Evolutionary conservation across 2,797 vertebrate genomes (phyloP).

Genomic region (Syncerus caffer): DNA sequence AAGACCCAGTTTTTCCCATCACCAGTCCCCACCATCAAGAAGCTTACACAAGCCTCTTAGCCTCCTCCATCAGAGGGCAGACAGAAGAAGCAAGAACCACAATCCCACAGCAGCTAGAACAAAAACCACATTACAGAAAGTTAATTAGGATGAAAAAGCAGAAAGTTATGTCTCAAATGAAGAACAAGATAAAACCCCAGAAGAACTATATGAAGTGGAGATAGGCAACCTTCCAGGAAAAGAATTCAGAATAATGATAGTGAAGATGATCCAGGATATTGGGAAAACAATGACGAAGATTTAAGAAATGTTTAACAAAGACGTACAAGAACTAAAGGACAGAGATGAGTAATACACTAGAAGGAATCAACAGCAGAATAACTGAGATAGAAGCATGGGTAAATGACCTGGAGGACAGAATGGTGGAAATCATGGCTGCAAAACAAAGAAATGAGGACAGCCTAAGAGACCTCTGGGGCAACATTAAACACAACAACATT

Average conservation of each 20-base stretch:
- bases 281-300: background rate
- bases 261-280: background rate
- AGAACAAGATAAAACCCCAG: background rate
- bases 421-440: background rate
- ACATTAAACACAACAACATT: background rate
- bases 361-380: background rate
- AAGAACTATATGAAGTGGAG: background rate
- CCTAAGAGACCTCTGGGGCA: background rate
- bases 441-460: background rate
- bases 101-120: background rate
- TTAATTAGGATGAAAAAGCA: background rate
- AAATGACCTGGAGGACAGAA: background rate
- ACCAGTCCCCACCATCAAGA: background rate
- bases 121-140: background rate
- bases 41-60: background rate
- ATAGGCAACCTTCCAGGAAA: background rate
- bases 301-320: background rate
- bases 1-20: background rate
- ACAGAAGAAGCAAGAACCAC: background rate
- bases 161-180: background rate
- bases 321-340: background rate
- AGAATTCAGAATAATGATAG: background rate
- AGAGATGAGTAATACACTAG: background rate
- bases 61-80: background rate
- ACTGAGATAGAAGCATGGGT: background rate